Evolutionary conservation across 1,140 invertebrate species (phyloP).

Genomic region (Tachypleus tridentatus): DNA sequence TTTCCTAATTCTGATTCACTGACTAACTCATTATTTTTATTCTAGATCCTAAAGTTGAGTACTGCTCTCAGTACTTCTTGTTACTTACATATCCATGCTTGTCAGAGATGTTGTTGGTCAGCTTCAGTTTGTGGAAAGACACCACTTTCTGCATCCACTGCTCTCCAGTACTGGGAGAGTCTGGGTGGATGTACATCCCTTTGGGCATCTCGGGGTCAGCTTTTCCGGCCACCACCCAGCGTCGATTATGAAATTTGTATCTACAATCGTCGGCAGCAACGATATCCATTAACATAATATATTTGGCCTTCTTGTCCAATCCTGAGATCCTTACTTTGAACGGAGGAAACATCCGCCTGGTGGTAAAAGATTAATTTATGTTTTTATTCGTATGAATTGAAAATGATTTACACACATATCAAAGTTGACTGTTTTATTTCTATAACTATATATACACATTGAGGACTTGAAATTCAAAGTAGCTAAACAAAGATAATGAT

Average conservation of each 20-base stretch:
- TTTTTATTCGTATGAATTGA: too few species aligned
- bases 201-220: slow-evolving; percentile 98
- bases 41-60: too few species aligned
- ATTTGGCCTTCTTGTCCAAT: slow-evolving; percentile 92
- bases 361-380: slow-evolving; percentile 34
- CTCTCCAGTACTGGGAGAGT: slow-evolving; percentile 92
- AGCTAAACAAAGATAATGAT: too few species aligned
- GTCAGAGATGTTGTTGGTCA: slow-evolving; percentile 99
- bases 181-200: slow-evolving; percentile 98
- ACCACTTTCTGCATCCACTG: slow-evolving; percentile 99
- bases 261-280: slow-evolving; percentile 36
- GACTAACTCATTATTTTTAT: too few species aligned
- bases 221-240: slow-evolving; percentile 65
- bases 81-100: slow-evolving; percentile 99
- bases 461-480: too few species aligned
- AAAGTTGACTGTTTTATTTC: too few species aligned
- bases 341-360: slow-evolving; percentile 94
- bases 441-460: too few species aligned
- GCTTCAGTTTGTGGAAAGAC: slow-evolving; percentile 97
- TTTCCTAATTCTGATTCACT: too few species aligned
- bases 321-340: slow-evolving; percentile 94
- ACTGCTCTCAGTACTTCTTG: too few species aligned
- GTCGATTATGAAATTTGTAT: slow-evolving; percentile 36
- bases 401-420: too few species aligned
- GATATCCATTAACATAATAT: slow-evolving; percentile 76